Evolutionary conservation across 92 coral and sea anemone species (phyloP), one percentile per base, ranked within the genome.

Genomic region (Metridium senile): DNA sequence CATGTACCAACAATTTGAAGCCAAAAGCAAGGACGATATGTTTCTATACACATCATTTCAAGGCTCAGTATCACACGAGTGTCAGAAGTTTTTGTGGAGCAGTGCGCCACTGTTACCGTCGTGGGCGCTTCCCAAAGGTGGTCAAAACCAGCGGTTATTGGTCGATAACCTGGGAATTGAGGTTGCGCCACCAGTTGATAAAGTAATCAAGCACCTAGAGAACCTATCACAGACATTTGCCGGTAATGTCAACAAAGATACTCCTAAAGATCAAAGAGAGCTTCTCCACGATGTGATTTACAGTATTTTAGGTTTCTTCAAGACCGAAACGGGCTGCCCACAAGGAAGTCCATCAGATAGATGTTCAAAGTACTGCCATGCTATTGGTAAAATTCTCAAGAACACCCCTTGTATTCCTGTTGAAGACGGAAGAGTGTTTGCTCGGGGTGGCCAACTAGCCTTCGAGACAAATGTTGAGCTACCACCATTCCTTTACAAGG

Each of bases 401-500:
- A 83, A 86, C 47, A 79, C 76, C 20, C 91, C 95, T 45, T 94
- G 98, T 58, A 83, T 94, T 23, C 97, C 97, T 1, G 93, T 94
- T 28, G 97, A 89, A 53, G 98, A 94, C 62, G 97, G 91, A 26
- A 70, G 92, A 22, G 89, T 87, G 23, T 87, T 94, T 66, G 97
- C 92, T 18, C 90, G 84, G 46, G 98, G 93, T 0, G 83, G 80
- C 43, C 98, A 94, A 64, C 72, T 94, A 11, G 94, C 97, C 28
- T 94, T 92, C 71, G 90, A 91, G 75, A 85, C 89, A 2, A 39
- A 86, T 28, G 80, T 71, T 9, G 93, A 89, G 33, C 74, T 92
- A 47, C 91, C 97, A 43, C 98, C 98, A 21, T 94, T 84, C 56
- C 87, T 94, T 25, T 94, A 94, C 81, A 89, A 93, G 82, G 98